phyloP scores from a whole-genome alignment of 1,140 invertebrate species.

The Caerostris extrusa region DNA sequence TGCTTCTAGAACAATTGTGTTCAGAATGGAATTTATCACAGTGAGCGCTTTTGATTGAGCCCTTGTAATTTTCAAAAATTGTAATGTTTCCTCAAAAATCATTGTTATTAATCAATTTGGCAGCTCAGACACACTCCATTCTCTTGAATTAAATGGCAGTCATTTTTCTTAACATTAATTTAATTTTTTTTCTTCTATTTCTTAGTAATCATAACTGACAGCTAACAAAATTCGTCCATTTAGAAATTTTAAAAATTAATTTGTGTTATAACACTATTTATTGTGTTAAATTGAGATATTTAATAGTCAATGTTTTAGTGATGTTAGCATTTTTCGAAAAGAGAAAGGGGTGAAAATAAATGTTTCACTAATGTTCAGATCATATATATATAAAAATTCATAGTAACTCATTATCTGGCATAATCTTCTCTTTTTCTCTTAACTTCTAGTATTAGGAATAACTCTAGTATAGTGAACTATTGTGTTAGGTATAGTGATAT shows the following conservation, averaged over 20 bases:
- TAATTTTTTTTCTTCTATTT: not conserved
- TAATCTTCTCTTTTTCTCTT: not conserved
- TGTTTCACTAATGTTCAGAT: not conserved
- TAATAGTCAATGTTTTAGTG: not conserved
- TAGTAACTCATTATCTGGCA: not conserved
- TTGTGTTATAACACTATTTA: not conserved
- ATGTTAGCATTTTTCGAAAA: not conserved
- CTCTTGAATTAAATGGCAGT: not conserved
- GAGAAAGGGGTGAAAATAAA: not conserved
- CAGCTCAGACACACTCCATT: not conserved
- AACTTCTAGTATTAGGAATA: constrained; percentile 1
- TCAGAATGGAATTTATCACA: constrained; percentile 11
- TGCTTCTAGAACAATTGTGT: constrained; percentile 43
- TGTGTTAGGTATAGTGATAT: constrained; percentile 30
- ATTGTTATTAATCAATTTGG: not conserved
- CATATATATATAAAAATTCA: not conserved
- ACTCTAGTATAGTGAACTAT: constrained; percentile 3
- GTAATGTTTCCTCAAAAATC: not conserved
- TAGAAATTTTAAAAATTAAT: not conserved
- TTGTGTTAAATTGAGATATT: not conserved
- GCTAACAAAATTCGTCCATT: constrained; percentile 29
- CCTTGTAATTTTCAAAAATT: not conserved
- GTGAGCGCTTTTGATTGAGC: constrained; percentile 4
- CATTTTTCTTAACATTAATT: not conserved
- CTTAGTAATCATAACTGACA: not conserved